Base-by-base conservation (phyloP, 2,797 vertebrate genomes). In the Halcyon smyrnensis region DNA sequence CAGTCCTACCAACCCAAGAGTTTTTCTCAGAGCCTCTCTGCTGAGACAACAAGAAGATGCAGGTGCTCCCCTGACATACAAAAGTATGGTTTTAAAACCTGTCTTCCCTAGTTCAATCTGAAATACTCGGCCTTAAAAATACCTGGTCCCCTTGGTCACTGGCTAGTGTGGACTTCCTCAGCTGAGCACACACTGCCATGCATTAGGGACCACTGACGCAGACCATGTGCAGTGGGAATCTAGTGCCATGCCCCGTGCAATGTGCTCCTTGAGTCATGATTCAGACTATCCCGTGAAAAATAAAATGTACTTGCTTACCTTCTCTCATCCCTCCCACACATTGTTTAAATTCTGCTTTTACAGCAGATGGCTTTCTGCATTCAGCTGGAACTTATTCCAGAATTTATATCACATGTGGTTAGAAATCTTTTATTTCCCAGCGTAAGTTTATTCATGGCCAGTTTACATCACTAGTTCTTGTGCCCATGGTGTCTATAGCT, bases 151-250 rank as follows among this genome's bases (percentile, higher is more conserved):
- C 8, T 28, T 14, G 19, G 12, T 48, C 28, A 4, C 34, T 34
- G 16, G 14, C 16, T 20, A 15, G 11, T 4, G 16, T 74, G 27
- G 37, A 12, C 5, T 2, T 74, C 8, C 8, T 23, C 39, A 30
- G 3, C 56, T 62, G 9, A 70, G 41, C 28, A 25, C 2, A 0
- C 8, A 15, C 24, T 39, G 57, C 48, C 56, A 21, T 17, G 9
- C 8, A 4, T 46, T 23, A 48, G 24, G 48, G 53, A 15, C 36
- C 0, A 0, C 25, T 46, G 69, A 11, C 2, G 8, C 9, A 36
- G 43, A 53, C 30, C 1, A 0, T 6, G 1, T 32, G 64, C 1
- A 2, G 30, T 0, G 3, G 64, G 18, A 63, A 37, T 15, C 9
- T 21, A 41, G 12, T 59, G 53, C 53, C 25, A 5, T 53, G 36